These are phyloP conservation scores for Papilio polytes DNA, from an alignment of 1,140 invertebrate genomes.

Conservation along the genomic window DNA sequence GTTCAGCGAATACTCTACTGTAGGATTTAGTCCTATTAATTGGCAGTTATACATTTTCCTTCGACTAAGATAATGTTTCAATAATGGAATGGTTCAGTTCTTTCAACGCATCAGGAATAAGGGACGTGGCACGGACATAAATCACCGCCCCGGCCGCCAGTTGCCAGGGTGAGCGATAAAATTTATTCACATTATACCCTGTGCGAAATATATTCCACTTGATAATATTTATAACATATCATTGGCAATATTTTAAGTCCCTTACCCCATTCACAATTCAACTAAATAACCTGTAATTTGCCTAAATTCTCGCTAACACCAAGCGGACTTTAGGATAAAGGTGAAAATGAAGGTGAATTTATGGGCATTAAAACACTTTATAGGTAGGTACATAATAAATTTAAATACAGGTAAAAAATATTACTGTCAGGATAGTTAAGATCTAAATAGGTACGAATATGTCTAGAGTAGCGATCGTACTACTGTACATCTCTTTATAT, in stretches of 20 bases:
- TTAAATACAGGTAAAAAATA: constrained; percentile 61
- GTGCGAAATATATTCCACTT: constrained; percentile 75
- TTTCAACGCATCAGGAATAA: constrained; percentile 76
- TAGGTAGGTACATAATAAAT: constrained; percentile 50
- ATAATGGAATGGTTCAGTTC: constrained; percentile 76
- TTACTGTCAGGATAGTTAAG: constrained; percentile 71
- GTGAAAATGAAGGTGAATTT: constrained; percentile 56
- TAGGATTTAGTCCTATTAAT: constrained; percentile 55
- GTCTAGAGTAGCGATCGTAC: constrained; percentile 80
- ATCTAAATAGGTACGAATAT: constrained; percentile 75
- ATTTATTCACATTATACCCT: constrained; percentile 80
- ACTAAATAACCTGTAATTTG: constrained; percentile 72
- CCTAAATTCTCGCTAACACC: constrained; percentile 61
- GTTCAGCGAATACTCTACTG: constrained; percentile 36
- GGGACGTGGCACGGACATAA: constrained; percentile 76
- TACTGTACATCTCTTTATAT: constrained; percentile 80
- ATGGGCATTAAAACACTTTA: constrained; percentile 61
- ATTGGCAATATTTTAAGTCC: constrained; percentile 75
- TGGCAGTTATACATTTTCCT: constrained; percentile 72
- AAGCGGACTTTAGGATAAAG: constrained; percentile 49
- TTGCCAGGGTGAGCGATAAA: constrained; percentile 50
- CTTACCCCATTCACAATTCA: constrained; percentile 74
- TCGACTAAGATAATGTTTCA: constrained; percentile 70
- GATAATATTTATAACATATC: constrained; percentile 73
- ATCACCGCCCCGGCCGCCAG: constrained; percentile 49